Percentiles rank a stretch among this genome's conserved stretches.
phyloP scores from a whole-genome alignment of 2,797 vertebrate species.

The Sciaenops ocellatus region DNA sequence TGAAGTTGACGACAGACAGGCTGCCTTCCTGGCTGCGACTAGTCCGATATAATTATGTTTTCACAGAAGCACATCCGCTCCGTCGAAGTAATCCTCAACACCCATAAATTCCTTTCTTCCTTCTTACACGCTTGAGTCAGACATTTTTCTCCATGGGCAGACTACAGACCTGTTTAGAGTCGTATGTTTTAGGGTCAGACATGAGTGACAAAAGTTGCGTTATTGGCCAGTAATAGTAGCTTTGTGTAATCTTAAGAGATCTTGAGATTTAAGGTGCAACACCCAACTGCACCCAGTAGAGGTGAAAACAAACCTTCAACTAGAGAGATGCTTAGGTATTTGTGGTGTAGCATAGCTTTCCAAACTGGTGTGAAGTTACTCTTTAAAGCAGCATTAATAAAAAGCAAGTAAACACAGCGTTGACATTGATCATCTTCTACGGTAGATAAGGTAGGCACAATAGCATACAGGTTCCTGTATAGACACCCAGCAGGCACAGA shows the following conservation, averaged over 20 bases:
- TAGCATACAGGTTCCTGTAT: background rate
- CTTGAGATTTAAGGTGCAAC: background rate
- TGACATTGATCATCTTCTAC: background rate
- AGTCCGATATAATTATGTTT: constrained; percentile 47
- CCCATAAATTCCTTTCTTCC: background rate
- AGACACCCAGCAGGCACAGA: background rate
- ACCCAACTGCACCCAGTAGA: background rate
- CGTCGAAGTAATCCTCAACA: constrained; percentile 5
- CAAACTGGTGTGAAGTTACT: background rate
- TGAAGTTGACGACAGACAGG: constrained; percentile 65
- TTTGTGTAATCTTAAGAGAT: too few species aligned
- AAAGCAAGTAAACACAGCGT: background rate
- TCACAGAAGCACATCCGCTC: constrained; percentile 8
- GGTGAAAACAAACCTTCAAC: background rate
- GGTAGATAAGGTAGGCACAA: too few species aligned
- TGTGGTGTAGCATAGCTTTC: background rate
- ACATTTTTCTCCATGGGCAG: background rate
- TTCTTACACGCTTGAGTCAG: background rate
- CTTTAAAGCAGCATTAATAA: background rate
- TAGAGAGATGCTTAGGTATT: background rate
- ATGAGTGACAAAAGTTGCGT: too few species aligned
- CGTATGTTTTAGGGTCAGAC: background rate
- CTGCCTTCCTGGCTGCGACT: constrained; percentile 42
- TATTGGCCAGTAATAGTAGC: background rate
- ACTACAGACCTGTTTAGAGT: background rate